Base-by-base conservation (phyloP, 1,140 invertebrate genomes). In the Meteorus sp. region DNA sequence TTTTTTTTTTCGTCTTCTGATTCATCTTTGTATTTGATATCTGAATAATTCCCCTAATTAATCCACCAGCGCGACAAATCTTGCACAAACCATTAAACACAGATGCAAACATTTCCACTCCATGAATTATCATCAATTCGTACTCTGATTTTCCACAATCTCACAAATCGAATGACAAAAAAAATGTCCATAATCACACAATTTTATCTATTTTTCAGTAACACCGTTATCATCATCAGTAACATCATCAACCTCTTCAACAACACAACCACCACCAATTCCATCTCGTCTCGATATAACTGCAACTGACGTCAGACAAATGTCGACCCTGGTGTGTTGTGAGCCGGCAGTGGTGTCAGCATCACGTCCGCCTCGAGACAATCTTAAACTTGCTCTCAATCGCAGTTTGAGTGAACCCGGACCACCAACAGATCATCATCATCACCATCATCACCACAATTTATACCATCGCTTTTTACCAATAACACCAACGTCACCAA, bases 361-460 rank as follows among this genome's bases (percentile, higher is more conserved):
- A 43, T 77, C 75, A 47, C n/a, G n/a, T 39, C 75, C 82, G 44
- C 72, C 82, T 54, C 75, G 84, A 52, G 83, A 85, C 65, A 81
- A 84, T 51, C 78, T 87, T 55, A 84, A 83, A 61, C 76, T 86
- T 60, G 79, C 82, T 56, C 69, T 86, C 61, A 85, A 85, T 68
- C 77, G 85, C 47, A 85, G 83, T 64, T 72, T 85, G 59, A 85
- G 83, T 70, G 83, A 88, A 71, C 84, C 86, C 17, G 81, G 85
- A 11, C 82, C 82, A 35, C 70, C 76, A 73, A 50, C 47, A 19
- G 29, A 39, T 52, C 58, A 33, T 65, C 56, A 39, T n/a, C n/a
- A n/a, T n/a, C n/a, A n/a, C n/a, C n/a, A n/a, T n/a, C n/a, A n/a
- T n/a, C n/a, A n/a, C n/a, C n/a, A n/a, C n/a, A n/a, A n/a, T n/a